Percentiles rank a stretch among this genome's conserved stretches.
Evolutionary conservation across 2,888 invertebrate genomes (phyloP).

Genomic region (Drosophila hawaiiensis): DNA sequence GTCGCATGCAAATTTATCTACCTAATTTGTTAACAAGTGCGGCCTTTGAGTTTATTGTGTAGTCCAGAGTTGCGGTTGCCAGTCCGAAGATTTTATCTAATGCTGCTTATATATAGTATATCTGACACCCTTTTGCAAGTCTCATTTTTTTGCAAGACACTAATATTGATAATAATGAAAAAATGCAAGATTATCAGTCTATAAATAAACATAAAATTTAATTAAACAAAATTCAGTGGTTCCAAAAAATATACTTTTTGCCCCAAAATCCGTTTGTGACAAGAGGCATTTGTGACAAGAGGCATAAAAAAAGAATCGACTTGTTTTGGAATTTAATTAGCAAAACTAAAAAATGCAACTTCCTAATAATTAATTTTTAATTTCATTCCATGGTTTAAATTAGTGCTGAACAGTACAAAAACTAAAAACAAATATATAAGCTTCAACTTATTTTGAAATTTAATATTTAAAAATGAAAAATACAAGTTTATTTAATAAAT

Average conservation of each 20-base stretch:
- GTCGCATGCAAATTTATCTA: constrained; percentile 72
- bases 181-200: not conserved
- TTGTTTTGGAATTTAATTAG: not conserved
- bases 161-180: not conserved
- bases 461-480: not conserved
- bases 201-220: not conserved
- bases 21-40: constrained; percentile 73
- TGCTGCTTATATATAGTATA: not conserved
- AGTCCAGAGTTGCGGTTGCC: constrained; percentile 11
- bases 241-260: too few species aligned
- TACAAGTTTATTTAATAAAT: not conserved
- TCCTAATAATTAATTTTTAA: too few species aligned
- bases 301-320: not conserved
- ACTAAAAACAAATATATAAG: not conserved
- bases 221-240: not conserved
- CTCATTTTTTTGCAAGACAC: not conserved
- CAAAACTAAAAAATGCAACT: not conserved
- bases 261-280: not conserved
- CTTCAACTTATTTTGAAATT: too few species aligned
- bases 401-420: not conserved
- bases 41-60: constrained; percentile 26
- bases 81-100: not conserved
- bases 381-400: not conserved
- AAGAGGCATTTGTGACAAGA: too few species aligned
- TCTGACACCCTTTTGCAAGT: not conserved